These are phyloP conservation scores for Sycobia sp. DNA, from an alignment of 1,140 invertebrate genomes.

Conservation along the genomic window DNA sequence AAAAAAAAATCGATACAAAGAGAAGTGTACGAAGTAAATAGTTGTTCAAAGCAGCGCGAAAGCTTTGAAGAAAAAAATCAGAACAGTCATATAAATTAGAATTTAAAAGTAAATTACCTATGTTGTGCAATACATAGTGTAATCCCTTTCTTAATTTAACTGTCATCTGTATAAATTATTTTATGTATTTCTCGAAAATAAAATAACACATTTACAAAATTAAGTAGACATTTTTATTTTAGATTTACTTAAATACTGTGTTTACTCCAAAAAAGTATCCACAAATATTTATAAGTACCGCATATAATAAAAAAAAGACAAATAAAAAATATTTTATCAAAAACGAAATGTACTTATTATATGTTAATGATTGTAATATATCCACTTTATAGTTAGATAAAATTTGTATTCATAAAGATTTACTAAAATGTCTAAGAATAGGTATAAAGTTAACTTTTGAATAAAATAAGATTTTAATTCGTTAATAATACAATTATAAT, in stretches of 20 bases:
- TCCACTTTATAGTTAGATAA: too few species aligned
- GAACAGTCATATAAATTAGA: slow-evolving; percentile 11
- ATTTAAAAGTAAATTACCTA: slow-evolving; percentile 31
- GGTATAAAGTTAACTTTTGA: too few species aligned
- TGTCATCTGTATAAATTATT: slow-evolving; percentile 50
- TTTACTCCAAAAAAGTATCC: too few species aligned
- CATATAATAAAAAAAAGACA: neutral
- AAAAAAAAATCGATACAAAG: slow-evolving; percentile 17
- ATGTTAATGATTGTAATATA: too few species aligned
- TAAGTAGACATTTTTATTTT: neutral
- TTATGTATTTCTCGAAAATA: slow-evolving; percentile 49
- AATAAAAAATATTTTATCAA: too few species aligned
- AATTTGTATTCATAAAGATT: too few species aligned
- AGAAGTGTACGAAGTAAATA: neutral
- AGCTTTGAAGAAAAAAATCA: slow-evolving; percentile 18
- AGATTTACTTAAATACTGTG: too few species aligned
- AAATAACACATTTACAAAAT: slow-evolving; percentile 45
- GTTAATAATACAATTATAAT: too few species aligned
- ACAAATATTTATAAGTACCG: too few species aligned
- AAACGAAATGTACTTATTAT: too few species aligned
- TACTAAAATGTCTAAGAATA: too few species aligned
- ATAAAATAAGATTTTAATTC: too few species aligned
- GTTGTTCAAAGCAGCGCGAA: slow-evolving; percentile 8
- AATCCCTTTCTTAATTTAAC: slow-evolving; percentile 41
- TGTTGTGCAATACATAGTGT: slow-evolving; percentile 45